Conservation (phyloP, 2,888 invertebrate species). For the Proisotoma minuta region DNA sequence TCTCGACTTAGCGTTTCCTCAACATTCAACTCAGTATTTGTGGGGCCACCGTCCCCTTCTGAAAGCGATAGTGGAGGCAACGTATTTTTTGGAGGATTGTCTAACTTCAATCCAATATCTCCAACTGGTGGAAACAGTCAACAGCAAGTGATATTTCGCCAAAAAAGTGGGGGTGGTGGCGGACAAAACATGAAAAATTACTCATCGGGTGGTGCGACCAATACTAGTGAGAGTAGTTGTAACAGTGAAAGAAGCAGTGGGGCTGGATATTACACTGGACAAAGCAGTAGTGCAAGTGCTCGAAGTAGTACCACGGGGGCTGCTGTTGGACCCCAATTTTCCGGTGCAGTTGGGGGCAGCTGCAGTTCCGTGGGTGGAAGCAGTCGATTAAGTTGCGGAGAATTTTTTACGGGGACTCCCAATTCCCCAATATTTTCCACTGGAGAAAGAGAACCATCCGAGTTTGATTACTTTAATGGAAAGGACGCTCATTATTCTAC, state of each 20-base stretch:
- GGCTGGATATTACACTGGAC: conserved; percentile 33
- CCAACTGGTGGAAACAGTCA: conserved; percentile 10
- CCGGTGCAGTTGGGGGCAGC: background rate
- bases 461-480: conserved; percentile 19
- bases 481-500: too few species aligned
- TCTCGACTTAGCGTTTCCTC: conserved; percentile 45
- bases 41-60: conserved; percentile 32
- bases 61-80: conserved; percentile 21
- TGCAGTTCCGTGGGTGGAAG: conserved; percentile 13
- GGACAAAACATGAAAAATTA: too few species aligned
- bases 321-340: conserved; percentile 26
- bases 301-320: conserved; percentile 36
- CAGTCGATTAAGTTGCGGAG: conserved; percentile 46
- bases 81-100: conserved; percentile 24
- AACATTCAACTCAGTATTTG: conserved; percentile 44
- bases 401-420: conserved; percentile 44
- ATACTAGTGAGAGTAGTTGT: conserved; percentile 28
- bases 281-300: conserved; percentile 26
- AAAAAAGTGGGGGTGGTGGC: conserved; percentile 16
- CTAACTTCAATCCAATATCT: conserved; percentile 17
- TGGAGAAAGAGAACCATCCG: conserved; percentile 29
- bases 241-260: conserved; percentile 22
- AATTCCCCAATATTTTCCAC: conserved; percentile 39
- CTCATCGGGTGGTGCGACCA: conserved; percentile 8
- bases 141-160: conserved; percentile 35